A percentile compares a stretch with the other conserved stretches of the same genome.
Conservation (phyloP, 1,140 invertebrate genomes). For the Aphelenchoides fujianensis region DNA sequence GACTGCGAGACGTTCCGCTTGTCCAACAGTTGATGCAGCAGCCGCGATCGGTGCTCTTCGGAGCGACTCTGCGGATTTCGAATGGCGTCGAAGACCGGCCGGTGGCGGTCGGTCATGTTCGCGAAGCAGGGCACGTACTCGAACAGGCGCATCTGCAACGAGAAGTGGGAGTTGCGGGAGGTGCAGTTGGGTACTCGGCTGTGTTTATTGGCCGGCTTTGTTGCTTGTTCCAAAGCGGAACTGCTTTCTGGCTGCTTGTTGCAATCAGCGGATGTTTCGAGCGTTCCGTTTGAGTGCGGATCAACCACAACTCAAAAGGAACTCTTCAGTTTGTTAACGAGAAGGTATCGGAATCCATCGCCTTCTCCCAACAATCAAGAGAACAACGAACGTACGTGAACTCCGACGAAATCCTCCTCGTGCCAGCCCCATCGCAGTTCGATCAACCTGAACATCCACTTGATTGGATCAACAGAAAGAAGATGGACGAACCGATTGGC, state of each 20-base stretch:
- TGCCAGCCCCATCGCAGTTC: slow-evolving; percentile 56
- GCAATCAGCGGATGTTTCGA: no score
- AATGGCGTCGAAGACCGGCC: slow-evolving; percentile 50
- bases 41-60: slow-evolving; percentile 41
- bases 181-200: no score
- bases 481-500: slow-evolving; percentile 37
- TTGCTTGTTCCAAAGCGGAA: no score
- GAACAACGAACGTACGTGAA: slow-evolving; percentile 50
- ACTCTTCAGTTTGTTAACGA: no score
- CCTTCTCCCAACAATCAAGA: no score
- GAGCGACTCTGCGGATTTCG: slow-evolving; percentile 35
- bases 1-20: neutral
- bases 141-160: no score
- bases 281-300: no score
- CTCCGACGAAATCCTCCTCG: slow-evolving; percentile 50
- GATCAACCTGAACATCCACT: slow-evolving; percentile 38
- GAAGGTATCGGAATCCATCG: no score
- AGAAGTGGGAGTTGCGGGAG: no score
- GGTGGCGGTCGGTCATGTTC: slow-evolving; percentile 45
- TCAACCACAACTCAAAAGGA: no score
- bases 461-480: neutral
- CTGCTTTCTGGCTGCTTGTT: no score
- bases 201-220: no score
- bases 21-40: slow-evolving; percentile 34
- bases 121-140: slow-evolving; percentile 43